A percentile compares a stretch with the other conserved stretches of the same genome.
phyloP scores from a whole-genome alignment of 2,113 vertebrate species.

The Anoplopoma fimbria region DNA sequence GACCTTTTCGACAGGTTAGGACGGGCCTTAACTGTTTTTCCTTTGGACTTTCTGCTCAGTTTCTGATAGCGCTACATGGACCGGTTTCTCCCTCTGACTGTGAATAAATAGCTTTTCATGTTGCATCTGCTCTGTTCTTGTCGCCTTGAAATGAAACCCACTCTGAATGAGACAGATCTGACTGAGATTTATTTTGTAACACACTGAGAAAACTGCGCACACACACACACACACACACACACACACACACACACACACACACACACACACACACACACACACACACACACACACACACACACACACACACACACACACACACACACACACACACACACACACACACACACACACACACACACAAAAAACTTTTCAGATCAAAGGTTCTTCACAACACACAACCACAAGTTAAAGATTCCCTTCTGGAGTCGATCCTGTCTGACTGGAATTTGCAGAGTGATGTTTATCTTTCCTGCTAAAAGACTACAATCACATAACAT shows the following conservation, averaged over 20 bases:
- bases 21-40: background rate
- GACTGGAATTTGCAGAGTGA: slow-evolving; percentile 14
- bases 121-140: slow-evolving; percentile 3
- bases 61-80: background rate
- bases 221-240: no score
- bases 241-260: no score
- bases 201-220: background rate
- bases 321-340: no score
- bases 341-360: background rate
- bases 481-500: background rate
- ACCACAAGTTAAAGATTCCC: slow-evolving; percentile 25
- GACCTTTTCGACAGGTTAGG: slow-evolving; percentile 12
- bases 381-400: slow-evolving; percentile 11
- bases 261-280: background rate
- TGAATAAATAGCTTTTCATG: slow-evolving; percentile 24
- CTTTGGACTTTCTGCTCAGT: background rate
- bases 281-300: background rate
- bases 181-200: background rate
- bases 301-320: background rate
- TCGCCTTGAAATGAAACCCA: background rate
- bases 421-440: slow-evolving; percentile 2
- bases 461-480: background rate
- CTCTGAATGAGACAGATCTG: slow-evolving; percentile 6
- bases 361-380: slow-evolving; percentile 15
- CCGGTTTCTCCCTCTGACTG: background rate